phyloP scores from a whole-genome alignment of 2,797 vertebrate species.

The Micromesistius poutassou region DNA sequence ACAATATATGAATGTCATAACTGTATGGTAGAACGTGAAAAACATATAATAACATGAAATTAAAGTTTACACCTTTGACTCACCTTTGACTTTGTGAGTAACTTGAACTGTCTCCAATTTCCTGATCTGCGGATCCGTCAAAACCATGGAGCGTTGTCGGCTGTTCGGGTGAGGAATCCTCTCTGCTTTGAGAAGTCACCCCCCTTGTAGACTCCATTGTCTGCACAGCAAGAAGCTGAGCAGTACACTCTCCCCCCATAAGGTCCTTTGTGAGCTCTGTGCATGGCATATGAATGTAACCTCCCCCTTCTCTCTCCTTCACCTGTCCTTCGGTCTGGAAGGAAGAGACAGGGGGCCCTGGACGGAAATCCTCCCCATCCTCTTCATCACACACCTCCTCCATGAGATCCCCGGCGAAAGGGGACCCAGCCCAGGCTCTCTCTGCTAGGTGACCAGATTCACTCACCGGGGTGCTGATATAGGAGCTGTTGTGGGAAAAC shows the following conservation, averaged over 20 bases:
- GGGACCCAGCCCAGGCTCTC: conserved; percentile 54
- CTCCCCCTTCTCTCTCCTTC: conserved; percentile 13
- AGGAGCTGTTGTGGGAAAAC: conserved; percentile 58
- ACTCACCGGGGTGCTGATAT: conserved; percentile 59
- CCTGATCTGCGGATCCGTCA: conserved; percentile 38
- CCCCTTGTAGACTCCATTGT: conserved; percentile 29
- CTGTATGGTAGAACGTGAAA: not conserved
- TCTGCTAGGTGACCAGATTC: conserved; percentile 37
- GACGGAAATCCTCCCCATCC: conserved; percentile 38
- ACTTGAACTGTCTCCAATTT: conserved; percentile 18
- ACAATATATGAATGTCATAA: not conserved
- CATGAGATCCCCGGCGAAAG: conserved; percentile 71
- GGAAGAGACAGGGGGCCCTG: not conserved
- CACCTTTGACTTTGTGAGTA: conserved; percentile 50
- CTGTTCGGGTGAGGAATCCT: conserved; percentile 30
- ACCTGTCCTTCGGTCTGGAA: conserved; percentile 25
- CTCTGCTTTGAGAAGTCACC: conserved; percentile 18
- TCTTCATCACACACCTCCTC: conserved; percentile 58
- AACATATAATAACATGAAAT: not conserved
- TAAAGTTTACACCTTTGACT: conserved; percentile 31
- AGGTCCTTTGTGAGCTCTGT: conserved; percentile 41
- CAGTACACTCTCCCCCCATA: conserved; percentile 34
- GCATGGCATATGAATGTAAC: conserved; percentile 8
- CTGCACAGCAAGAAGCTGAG: conserved; percentile 38
- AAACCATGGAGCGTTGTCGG: conserved; percentile 18